Conservation (phyloP, 1,140 invertebrate species). For the Nasonia giraulti region DNA sequence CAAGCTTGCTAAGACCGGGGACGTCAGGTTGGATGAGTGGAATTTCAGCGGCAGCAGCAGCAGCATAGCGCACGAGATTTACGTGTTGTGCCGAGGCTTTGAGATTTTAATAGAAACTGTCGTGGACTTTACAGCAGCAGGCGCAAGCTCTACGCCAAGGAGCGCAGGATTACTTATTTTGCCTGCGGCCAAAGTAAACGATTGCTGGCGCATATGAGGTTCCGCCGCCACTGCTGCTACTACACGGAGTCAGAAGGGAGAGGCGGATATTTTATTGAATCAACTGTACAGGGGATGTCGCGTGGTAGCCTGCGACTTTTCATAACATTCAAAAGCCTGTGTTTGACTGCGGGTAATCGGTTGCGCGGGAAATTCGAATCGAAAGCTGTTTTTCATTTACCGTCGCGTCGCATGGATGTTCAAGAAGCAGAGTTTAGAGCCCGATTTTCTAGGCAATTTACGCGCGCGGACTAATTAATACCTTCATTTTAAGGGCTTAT, state of each 20-base stretch:
- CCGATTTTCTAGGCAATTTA: no score
- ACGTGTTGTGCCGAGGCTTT: not conserved
- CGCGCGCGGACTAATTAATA: no score
- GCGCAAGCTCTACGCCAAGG: not conserved
- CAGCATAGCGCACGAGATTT: not conserved
- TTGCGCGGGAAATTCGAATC: no score
- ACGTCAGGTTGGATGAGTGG: not conserved
- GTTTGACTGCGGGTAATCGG: no score
- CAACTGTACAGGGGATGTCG: not conserved
- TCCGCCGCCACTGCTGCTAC: no score
- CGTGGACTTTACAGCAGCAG: not conserved
- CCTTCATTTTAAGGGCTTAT: no score
- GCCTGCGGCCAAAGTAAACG: not conserved
- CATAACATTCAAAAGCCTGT: no score
- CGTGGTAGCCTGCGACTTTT: not conserved
- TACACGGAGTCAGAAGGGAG: not conserved
- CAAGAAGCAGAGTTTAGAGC: no score
- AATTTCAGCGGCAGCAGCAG: no score
- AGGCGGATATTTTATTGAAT: slow-evolving; percentile 11
- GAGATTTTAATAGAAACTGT: slow-evolving; percentile 36
- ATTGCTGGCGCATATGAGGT: not conserved
- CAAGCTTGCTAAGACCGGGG: no score
- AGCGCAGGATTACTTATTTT: slow-evolving; percentile 13
- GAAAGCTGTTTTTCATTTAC: no score
- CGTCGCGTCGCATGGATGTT: no score